Evolutionary conservation across 2,113 vertebrate species (phyloP).

Genomic region (Spheniscus mendiculus): DNA sequence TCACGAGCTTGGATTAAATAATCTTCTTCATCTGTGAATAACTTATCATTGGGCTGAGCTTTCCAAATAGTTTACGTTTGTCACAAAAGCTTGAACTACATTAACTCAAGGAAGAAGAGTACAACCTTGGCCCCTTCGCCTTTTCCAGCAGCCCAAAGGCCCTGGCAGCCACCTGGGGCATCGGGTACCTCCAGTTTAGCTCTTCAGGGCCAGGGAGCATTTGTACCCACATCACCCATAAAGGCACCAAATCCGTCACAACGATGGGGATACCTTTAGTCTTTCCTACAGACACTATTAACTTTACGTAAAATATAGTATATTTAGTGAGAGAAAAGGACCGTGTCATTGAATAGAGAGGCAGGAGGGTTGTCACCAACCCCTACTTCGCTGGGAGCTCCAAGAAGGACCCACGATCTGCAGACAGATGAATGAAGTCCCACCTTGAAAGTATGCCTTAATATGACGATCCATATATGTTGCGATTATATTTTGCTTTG

Average conservation of each 20-base stretch:
- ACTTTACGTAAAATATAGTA: not conserved
- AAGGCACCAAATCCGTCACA: too few species aligned
- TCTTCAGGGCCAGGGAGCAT: too few species aligned
- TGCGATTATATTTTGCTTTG: not conserved
- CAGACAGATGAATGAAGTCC: not conserved
- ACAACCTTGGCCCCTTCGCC: not conserved
- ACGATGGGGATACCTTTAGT: not conserved
- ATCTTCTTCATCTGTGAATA: not conserved
- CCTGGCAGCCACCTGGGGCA: too few species aligned
- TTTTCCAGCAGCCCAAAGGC: not conserved
- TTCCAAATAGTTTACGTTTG: not conserved
- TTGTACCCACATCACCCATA: not conserved
- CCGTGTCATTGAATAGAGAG: fast-evolving
- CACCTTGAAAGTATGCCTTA: not conserved
- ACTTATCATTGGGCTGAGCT: not conserved
- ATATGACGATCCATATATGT: fast-evolving
- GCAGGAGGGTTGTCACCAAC: not conserved
- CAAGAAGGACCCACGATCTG: not conserved
- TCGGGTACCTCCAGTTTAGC: not conserved
- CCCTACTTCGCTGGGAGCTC: not conserved
- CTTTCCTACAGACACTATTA: not conserved
- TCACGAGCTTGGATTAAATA: not conserved
- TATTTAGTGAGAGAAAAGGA: not conserved
- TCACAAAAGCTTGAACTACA: not conserved
- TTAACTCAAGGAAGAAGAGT: not conserved